These are phyloP conservation scores for Argyrosomus regius DNA, from an alignment of 2,797 vertebrate genomes.

Conservation along the genomic window DNA sequence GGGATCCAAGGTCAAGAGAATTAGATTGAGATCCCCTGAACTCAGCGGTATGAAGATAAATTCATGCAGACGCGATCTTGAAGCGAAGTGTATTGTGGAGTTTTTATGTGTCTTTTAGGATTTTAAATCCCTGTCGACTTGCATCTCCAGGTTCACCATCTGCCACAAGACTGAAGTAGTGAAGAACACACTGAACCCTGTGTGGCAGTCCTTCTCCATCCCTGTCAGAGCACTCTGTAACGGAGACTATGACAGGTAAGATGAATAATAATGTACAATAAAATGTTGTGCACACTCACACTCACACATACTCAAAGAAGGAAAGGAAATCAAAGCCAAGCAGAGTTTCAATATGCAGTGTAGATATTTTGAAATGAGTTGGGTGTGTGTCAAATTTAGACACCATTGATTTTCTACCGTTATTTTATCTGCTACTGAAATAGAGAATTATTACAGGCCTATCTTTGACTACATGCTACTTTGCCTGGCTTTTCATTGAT, in stretches of 20 bases:
- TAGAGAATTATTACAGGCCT: conserved; percentile 48
- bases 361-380: conserved; percentile 43
- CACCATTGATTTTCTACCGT: conserved; percentile 61
- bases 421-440: conserved; percentile 63
- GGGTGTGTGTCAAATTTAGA: conserved; percentile 49
- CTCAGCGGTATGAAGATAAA: conserved; percentile 22
- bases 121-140: conserved; percentile 48
- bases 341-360: conserved; percentile 35
- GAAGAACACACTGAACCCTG: conserved; percentile 93
- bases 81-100: conserved; percentile 5
- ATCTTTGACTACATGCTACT: conserved; percentile 37
- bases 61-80: neutral
- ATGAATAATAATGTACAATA: conserved; percentile 30
- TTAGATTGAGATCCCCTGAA: conserved; percentile 31
- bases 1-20: conserved; percentile 33
- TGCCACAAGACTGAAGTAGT: conserved; percentile 97
- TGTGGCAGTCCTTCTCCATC: conserved; percentile 94
- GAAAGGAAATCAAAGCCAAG: conserved; percentile 35
- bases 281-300: conserved; percentile 7
- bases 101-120: conserved; percentile 30
- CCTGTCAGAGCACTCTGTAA: conserved; percentile 95
- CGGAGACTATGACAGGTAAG: conserved; percentile 93
- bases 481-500: conserved; percentile 63
- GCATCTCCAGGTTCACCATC: conserved; percentile 91
- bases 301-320: neutral